Base-by-base conservation (phyloP, 2,797 vertebrate genomes). In the Vireo griseus region DNA sequence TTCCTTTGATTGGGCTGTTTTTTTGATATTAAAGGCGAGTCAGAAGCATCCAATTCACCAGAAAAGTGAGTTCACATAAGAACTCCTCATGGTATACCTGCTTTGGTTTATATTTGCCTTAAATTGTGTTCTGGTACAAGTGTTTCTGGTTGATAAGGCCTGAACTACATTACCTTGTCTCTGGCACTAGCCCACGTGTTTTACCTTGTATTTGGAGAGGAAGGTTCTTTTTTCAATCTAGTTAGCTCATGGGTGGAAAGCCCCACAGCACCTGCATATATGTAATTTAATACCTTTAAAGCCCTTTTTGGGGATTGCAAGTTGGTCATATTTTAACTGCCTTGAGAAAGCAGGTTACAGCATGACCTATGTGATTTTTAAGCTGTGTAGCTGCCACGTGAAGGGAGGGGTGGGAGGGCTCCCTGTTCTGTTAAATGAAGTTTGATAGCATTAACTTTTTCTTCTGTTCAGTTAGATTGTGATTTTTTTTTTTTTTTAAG, bases 221-320 rank as follows among this genome's bases (percentile, higher is more conserved):
- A 92, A 74, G 72, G 58, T 80, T 93, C 57, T 94, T 90, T 83
- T 91, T 92, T 59, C 94, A 52, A 1, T 73, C 58, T 40, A 10
- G 79, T 94, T 95, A 96, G 62, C 76, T 94, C 94, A 88, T 90
- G 79, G 21, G 89, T 96, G 94, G 95, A 97, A 95, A 97, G 87
- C 68, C 92, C 87, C 95, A 81, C 66, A 94, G 62, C 87, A 86
- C 92, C 76, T 94, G 88, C 72, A n/a, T 87, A 6, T 40, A 9
- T 66, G 94, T 94, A 92, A 95, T 83, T 91, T 80, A 95, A 96
- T 90, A 86, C 85, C 25, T 83, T 86, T 86, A 86, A 84, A 88
- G 44, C 62, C 47, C 31, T 78, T 95, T 91, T 81, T 72, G 52
- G 69, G 59, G 84, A 42, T 79, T 82, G 75, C 68, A 79, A 50